Base-by-base conservation (phyloP, 2,888 invertebrate genomes). In the Amorpha juglandis region DNA sequence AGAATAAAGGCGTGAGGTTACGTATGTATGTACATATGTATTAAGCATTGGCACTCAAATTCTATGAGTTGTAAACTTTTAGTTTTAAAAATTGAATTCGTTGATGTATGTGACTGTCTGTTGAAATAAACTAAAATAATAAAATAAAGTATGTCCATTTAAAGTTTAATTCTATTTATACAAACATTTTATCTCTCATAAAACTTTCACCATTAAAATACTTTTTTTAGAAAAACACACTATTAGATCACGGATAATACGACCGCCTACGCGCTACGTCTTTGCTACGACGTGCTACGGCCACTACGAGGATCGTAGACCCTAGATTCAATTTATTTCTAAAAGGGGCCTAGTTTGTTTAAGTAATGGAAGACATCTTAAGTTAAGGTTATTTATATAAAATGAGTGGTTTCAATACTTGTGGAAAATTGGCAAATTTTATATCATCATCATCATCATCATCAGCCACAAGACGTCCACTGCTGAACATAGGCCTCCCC, bases 301-400 rank as follows among this genome's bases (percentile, higher is more conserved):
- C 21, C 50, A 48, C 67, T 63, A 66, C 66, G 53, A 12, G 8
- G 51, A 27, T 55, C 58, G 58, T 58, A 58, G 58, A 53, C 53
- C 63, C 58, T 63, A 67, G 64, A 70, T 62, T 64, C 33, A 58
- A 55, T 73, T 69, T 67, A 50, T 58, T 19, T 58, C 42, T 48
- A 14, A 33, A 50, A 42, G 50, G 63, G n/a, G 12, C 42, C 11
- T n/a, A 55, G 63, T 63, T 63, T 66, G 21, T 52, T 53, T 52
- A 66, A 42, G n/a, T 53, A 66, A 63, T 27, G 35, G 58, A 58
- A 58, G 38, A 42, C 19, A 19, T 42, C 42, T 58, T 58, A 19
- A 11, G 27, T 27, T 3, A 21, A 58, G 19, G 42, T 7, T 1
- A 19, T 42, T 55, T 21, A 58, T 58, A 42, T 19, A 19, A 21